Conservation (phyloP, 2,888 invertebrate species). For the Agrotis exclamationis region DNA sequence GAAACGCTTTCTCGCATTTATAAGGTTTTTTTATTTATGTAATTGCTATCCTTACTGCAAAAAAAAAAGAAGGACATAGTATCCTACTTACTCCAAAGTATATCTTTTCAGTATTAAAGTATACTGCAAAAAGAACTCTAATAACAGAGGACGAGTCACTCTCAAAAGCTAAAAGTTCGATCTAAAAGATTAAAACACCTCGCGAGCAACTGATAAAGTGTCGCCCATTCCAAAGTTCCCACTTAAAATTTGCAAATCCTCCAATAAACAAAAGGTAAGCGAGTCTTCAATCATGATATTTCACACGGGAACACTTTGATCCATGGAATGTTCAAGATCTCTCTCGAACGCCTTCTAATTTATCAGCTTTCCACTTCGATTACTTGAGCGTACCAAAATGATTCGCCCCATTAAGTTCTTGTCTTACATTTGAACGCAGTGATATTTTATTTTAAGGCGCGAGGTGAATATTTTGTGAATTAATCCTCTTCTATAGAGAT, state of each 20-base stretch:
- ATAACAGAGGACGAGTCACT: background rate
- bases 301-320: constrained; percentile 72
- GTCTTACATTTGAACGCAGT: constrained; percentile 76
- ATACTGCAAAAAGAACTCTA: background rate
- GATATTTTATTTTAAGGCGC: constrained; percentile 71
- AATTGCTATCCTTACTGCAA: too few relatives aligned
- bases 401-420: constrained; percentile 84
- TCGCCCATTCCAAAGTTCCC: constrained; percentile 21
- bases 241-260: constrained; percentile 49
- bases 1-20: too few relatives aligned
- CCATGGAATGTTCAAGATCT: constrained; percentile 71
- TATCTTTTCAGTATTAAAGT: background rate
- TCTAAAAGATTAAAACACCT: constrained; percentile 23
- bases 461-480: constrained; percentile 63
- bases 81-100: background rate
- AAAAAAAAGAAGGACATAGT: background rate
- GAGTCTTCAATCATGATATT: constrained; percentile 62
- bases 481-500: constrained; percentile 35
- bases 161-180: background rate
- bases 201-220: constrained; percentile 8
- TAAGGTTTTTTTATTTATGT: too few relatives aligned
- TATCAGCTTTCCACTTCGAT: constrained; percentile 86
- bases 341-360: constrained; percentile 75
- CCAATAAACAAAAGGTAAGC: constrained; percentile 57
- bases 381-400: constrained; percentile 83